phyloP scores from a whole-genome alignment of 1,140 invertebrate genomes.

The Drosophila funebris region DNA sequence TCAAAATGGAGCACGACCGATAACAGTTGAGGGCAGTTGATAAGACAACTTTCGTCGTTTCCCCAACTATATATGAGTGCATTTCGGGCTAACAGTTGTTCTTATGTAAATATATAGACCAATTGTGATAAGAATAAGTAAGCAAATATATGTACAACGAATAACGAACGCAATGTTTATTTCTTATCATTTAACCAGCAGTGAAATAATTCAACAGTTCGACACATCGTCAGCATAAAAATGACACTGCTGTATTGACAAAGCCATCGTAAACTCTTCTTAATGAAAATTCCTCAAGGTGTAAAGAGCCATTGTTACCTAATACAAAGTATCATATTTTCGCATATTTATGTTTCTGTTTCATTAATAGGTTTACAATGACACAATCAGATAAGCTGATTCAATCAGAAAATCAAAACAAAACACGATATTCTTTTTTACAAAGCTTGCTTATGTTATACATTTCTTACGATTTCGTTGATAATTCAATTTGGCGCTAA shows the following conservation, averaged over 20 bases:
- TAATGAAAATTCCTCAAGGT: conserved; percentile 41
- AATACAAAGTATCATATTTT: conserved; percentile 4
- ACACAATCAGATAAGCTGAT: not conserved
- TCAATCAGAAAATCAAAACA: not conserved
- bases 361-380: too few species aligned
- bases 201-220: not conserved
- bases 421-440: not conserved
- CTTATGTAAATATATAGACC: conserved; percentile 23
- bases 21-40: conserved; percentile 37
- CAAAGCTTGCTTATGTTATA: conserved; percentile 6
- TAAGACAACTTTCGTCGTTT: conserved; percentile 1
- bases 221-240: conserved; percentile 22
- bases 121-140: conserved; percentile 20
- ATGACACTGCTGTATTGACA: conserved; percentile 42
- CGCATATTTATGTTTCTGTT: too few species aligned
- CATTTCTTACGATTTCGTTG: not conserved
- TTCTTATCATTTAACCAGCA: conserved; percentile 24
- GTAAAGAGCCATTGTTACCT: conserved; percentile 39
- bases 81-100: conserved; percentile 1
- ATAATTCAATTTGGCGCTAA: too few species aligned
- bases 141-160: not conserved
- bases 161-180: not conserved
- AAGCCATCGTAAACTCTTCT: conserved; percentile 50
- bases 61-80: not conserved
- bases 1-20: conserved; percentile 38